Percentiles rank a stretch among this genome's conserved stretches.
Conservation (phyloP, 2,113 vertebrate genomes). For the Eudyptes chrysolophus region DNA sequence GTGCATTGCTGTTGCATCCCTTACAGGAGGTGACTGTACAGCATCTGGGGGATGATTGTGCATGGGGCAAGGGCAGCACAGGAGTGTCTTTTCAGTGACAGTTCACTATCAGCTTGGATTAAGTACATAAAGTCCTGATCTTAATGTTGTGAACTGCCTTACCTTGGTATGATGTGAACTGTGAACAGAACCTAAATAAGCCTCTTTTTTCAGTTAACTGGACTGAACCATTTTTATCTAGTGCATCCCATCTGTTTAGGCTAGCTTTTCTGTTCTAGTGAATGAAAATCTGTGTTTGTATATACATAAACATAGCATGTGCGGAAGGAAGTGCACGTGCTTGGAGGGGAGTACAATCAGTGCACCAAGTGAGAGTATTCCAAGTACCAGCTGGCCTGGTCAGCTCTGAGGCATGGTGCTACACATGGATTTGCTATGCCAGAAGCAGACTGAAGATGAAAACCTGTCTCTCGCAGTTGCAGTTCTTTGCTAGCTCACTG, state of each 20-base stretch:
- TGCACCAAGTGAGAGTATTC: not conserved
- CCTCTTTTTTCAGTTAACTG: not conserved
- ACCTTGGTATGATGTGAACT: not conserved
- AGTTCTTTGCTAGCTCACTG: not conserved
- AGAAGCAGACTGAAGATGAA: not conserved
- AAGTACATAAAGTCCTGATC: not conserved
- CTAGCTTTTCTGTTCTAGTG: not conserved
- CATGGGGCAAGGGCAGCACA: not conserved
- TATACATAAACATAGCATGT: accelerated
- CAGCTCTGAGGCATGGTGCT: not conserved
- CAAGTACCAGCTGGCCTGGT: not conserved
- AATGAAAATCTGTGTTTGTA: not conserved
- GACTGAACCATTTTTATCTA: not conserved
- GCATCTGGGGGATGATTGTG: not conserved
- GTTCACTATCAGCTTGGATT: not conserved
- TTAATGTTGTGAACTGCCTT: not conserved
- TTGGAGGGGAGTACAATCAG: accelerated
- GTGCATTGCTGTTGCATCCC: not conserved
- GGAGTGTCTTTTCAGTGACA: not conserved
- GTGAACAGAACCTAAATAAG: not conserved
- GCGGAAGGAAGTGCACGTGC: not conserved
- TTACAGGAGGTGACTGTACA: not conserved
- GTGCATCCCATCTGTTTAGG: not conserved
- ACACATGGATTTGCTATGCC: not conserved
- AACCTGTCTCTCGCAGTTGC: not conserved